Percentiles rank a stretch among this genome's conserved stretches.
Conservation (phyloP, 2,113 vertebrate species). For the Pholis gunnellus region DNA sequence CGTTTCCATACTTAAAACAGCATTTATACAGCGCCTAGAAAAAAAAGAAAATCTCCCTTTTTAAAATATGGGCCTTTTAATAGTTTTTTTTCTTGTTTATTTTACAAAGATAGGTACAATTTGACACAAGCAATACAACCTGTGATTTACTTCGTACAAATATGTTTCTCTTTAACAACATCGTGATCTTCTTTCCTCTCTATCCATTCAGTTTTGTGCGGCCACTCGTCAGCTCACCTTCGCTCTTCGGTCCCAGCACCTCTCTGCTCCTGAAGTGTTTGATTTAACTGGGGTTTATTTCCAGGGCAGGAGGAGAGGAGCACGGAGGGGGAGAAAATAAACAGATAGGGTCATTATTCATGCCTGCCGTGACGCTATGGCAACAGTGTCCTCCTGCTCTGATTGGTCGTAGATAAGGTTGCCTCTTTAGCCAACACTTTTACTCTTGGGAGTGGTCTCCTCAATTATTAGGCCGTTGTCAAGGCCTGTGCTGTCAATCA, state of each 20-base stretch:
- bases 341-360: constrained; percentile 78
- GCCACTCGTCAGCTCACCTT: constrained; percentile 27
- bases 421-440: constrained; percentile 65
- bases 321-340: constrained; percentile 65
- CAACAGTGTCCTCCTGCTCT: constrained; percentile 77
- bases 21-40: neutral
- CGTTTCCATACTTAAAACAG: neutral
- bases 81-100: neutral
- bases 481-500: constrained; percentile 51
- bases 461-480: constrained; percentile 63
- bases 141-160: constrained; percentile 4
- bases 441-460: constrained; percentile 48
- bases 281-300: constrained; percentile 63
- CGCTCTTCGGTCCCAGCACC: constrained; percentile 36
- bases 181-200: constrained; percentile 12
- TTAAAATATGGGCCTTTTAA: neutral
- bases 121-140: neutral
- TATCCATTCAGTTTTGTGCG: constrained; percentile 1
- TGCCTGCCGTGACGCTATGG: constrained; percentile 78
- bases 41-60: neutral
- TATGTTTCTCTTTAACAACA: constrained; percentile 1
- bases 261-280: constrained; percentile 63
- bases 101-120: constrained; percentile 16
- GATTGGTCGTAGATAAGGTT: constrained; percentile 77
- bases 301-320: constrained; percentile 55